Base-by-base conservation (phyloP, 2,797 vertebrate genomes). In the Vireo griseus region DNA sequence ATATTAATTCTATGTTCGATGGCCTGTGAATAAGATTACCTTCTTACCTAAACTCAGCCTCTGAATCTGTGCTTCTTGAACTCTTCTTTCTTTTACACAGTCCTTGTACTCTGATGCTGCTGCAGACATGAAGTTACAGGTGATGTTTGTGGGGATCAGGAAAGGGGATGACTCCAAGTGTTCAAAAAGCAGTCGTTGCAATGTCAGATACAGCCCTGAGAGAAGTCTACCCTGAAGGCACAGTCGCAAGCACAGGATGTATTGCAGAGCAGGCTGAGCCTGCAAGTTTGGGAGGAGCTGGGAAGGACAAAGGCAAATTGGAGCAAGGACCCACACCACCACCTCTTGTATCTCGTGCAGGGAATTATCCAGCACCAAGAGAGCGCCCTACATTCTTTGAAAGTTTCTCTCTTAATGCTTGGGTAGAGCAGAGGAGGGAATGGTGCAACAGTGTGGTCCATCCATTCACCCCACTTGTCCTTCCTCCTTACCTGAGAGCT, bases 1-100 rank as follows among this genome's bases (percentile, higher is more conserved):
- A 39, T 10, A 18, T 40, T 10, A 18, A 24, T 18, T 57, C 31
- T 25, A 0, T 22, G 16, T 59, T 83, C 0, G 0, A 7, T 35
- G 42, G 31, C 29, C 20, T 73, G 26, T 75, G 42, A 76, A 13
- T 51, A 80, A 76, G 61, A 37, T 14, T 40, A 39, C 9, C n/a
- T 73, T 52, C 18, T 16, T 26, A 45, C 11, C 21, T 61, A 35
- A 85, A 81, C 10, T 62, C 61, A 51, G 26, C 24, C 39, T 65
- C 48, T 66, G 51, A 73, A 50, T 57, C 39, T 65, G 16, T 40
- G 48, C 29, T 62, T 74, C 57, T 42, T 28, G 37, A 74, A 26
- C 15, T 54, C 21, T 69, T 68, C 37, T 72, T 76, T 80, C 54
- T 40, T 84, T 65, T 50, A 37, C 45, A 15, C 3, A 44, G 31